phyloP scores from a whole-genome alignment of 2,888 invertebrate genomes.

The Physocephala rufipes region DNA sequence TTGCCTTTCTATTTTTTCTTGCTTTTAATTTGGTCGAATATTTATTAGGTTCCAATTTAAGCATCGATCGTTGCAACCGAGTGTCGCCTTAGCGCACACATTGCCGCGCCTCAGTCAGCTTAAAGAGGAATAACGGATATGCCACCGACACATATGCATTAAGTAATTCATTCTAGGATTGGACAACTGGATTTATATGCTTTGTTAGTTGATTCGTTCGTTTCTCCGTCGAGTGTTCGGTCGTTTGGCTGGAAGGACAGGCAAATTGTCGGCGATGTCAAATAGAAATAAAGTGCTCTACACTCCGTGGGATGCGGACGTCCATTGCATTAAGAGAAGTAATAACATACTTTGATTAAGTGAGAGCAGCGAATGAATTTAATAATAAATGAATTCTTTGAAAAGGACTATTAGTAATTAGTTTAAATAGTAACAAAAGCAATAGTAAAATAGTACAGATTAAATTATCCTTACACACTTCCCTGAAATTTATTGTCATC shows the following conservation, averaged over 20 bases:
- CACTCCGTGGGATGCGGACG: constrained; percentile 4
- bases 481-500: too few relatives aligned
- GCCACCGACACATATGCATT: constrained; percentile 6
- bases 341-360: background rate
- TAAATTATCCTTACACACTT: too few relatives aligned
- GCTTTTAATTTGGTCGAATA: background rate
- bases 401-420: too few relatives aligned
- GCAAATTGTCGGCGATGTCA: background rate
- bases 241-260: background rate
- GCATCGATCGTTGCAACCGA: background rate
- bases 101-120: too few relatives aligned
- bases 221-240: background rate
- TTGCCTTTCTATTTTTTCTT: constrained; percentile 4
- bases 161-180: constrained; percentile 20
- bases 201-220: too few relatives aligned
- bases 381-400: too few relatives aligned
- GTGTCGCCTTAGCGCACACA: background rate
- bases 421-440: too few relatives aligned
- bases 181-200: constrained; percentile 8
- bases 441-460: too few relatives aligned
- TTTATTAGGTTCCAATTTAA: background rate
- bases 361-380: background rate
- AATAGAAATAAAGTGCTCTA: background rate
- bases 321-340: background rate
- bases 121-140: constrained; percentile 26